These are phyloP conservation scores for Pheosia tremula DNA, from an alignment of 2,888 invertebrate species.

Conservation along the genomic window DNA sequence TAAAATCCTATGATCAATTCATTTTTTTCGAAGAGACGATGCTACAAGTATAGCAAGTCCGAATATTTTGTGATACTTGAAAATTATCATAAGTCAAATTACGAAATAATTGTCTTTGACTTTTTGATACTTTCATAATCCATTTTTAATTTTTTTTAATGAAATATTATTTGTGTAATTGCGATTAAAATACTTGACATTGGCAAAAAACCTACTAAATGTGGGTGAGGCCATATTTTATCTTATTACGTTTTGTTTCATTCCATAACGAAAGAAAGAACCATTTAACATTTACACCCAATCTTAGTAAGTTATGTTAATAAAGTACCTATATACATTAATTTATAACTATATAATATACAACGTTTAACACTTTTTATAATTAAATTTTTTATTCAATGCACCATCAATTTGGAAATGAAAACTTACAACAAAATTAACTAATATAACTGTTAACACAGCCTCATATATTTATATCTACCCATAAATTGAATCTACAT, in stretches of 20 bases:
- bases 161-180: too few relatives aligned
- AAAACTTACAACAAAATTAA: slow-evolving; percentile 23
- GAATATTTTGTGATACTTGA: neutral
- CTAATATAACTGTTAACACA: slow-evolving; percentile 34
- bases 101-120: too few relatives aligned
- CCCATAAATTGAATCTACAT: too few relatives aligned
- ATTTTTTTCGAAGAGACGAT: neutral
- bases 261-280: too few relatives aligned
- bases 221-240: too few relatives aligned
- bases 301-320: slow-evolving; percentile 9
- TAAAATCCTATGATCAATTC: neutral
- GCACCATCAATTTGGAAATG: slow-evolving; percentile 54
- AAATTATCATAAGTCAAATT: too few relatives aligned
- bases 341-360: slow-evolving; percentile 17
- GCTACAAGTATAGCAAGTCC: neutral
- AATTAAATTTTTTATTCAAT: slow-evolving; percentile 44
- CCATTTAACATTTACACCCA: slow-evolving; percentile 1
- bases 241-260: too few relatives aligned
- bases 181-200: too few relatives aligned
- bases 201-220: too few relatives aligned
- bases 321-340: slow-evolving; percentile 18
- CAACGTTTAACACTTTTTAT: slow-evolving; percentile 26
- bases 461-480: slow-evolving; percentile 29
- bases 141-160: too few relatives aligned
- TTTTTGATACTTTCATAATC: too few relatives aligned